Base-by-base conservation (phyloP, 2,888 invertebrate genomes). In the Hymenopus coronatus region DNA sequence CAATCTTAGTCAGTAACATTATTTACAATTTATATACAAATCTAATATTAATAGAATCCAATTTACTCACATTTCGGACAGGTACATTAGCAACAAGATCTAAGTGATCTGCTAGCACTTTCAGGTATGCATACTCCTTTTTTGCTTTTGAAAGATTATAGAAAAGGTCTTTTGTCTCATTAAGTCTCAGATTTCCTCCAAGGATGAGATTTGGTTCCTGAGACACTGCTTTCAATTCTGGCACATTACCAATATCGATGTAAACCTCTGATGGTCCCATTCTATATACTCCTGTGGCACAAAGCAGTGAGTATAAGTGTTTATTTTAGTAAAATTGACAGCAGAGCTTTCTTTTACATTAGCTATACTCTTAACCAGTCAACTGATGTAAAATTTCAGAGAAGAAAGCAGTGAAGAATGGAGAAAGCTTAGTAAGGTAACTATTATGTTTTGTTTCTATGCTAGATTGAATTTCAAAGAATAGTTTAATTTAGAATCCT, bases 231-330 rank as follows among this genome's bases (percentile, higher is more conserved):
- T 94, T 94, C 6, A 97, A 92, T 89, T 96, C 96, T 14, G 93
- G 91, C 12, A 97, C 93, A 0, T 93, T 93, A 85, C 94, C 95
- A 0, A 97, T 93, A 91, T 97, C 96, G 87, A 97, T 95, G 88
- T 96, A 95, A 8, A 95, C 92, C 90, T 94, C 94, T 88, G 94
- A 94, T 27, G 94, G 93, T 2, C 92, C 91, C 25, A 91, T 92
- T 90, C 94, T 93, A 91, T 94, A 94, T 82, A 94, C 94, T 88
- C 94, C 94, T 92, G 90, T 12, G 88, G 85, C 25, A 87, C 2
- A 85, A 28, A 20, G 4, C 20, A 25, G 20, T 70, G 54, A 1
- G 3, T 82, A 30, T 28, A 12, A 7, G 54, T 8, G 82, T 33
- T 28, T 20, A 7, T 46, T 84, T 40, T 40, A 12, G 40, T 12